Evolutionary conservation across 2,888 invertebrate genomes (phyloP).

Genomic region (Spisula subtruncata): DNA sequence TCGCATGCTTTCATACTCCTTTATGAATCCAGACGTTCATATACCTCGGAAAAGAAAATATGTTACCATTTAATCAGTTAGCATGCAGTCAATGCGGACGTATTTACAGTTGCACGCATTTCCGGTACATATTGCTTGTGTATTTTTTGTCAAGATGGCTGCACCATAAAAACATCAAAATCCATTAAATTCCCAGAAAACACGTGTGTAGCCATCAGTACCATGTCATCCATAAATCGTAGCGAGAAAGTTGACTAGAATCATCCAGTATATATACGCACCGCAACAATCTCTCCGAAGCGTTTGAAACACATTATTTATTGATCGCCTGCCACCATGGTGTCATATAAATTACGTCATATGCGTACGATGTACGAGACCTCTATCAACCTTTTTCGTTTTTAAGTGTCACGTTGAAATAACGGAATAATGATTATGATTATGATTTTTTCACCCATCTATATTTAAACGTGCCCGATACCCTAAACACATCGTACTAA

Average conservation of each 20-base stretch:
- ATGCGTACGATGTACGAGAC: constrained; percentile 14
- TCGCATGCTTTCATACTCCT: too few species aligned
- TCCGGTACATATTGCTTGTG: constrained; percentile 19
- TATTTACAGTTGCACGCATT: background rate
- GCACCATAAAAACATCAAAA: constrained; percentile 19
- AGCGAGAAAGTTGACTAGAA: constrained; percentile 1
- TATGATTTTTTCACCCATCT: background rate
- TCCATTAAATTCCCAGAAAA: constrained; percentile 14
- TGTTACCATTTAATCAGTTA: background rate
- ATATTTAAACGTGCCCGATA: too few species aligned
- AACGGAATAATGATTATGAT: background rate
- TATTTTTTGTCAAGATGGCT: constrained; percentile 1
- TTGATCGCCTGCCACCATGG: background rate
- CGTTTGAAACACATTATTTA: constrained; percentile 25
- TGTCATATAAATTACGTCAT: constrained; percentile 38
- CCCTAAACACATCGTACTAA: too few species aligned
- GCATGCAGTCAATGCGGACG: constrained; percentile 12
- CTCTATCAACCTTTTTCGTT: constrained; percentile 10
- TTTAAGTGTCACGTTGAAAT: background rate
- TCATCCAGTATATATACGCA: background rate
- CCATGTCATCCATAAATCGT: constrained; percentile 12
- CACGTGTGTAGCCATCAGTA: constrained; percentile 28
- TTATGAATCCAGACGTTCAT: too few species aligned
- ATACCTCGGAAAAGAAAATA: too few species aligned
- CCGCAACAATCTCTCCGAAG: background rate